Conservation (phyloP, 1,140 invertebrate genomes). For the Cheumatopsyche charites region DNA sequence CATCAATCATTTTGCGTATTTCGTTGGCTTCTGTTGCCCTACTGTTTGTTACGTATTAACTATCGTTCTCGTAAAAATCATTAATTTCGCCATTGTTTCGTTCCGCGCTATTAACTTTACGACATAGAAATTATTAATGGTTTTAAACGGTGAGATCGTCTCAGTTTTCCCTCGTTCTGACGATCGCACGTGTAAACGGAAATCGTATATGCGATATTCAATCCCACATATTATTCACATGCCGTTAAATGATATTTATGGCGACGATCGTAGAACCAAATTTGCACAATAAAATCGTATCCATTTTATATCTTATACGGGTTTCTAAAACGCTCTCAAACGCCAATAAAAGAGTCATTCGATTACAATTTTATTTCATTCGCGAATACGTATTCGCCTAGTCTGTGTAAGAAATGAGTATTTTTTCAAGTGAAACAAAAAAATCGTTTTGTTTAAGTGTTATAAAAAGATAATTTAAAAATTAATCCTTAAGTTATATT, state of each 20-base stretch:
- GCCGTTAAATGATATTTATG: background rate
- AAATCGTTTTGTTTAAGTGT: too few species aligned
- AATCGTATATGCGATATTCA: slow-evolving; percentile 2
- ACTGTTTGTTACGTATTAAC: background rate
- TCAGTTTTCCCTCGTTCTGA: background rate
- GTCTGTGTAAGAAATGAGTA: too few species aligned
- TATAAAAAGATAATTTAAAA: too few species aligned
- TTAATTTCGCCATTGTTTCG: slow-evolving; percentile 16
- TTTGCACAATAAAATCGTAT: too few species aligned
- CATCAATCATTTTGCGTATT: slow-evolving; percentile 10
- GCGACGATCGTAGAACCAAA: background rate
- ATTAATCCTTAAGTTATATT: too few species aligned
- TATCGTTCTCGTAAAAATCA: slow-evolving; percentile 21
- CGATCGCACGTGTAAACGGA: background rate
- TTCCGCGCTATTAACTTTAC: slow-evolving; percentile 18
- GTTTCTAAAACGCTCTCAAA: too few species aligned
- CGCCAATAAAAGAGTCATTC: too few species aligned
- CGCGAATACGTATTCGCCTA: too few species aligned
- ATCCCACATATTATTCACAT: slow-evolving; percentile 7
- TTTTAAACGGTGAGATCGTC: background rate
- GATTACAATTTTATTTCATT: too few species aligned
- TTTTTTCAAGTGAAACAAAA: too few species aligned
- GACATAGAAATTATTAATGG: slow-evolving; percentile 15
- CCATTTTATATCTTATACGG: too few species aligned
- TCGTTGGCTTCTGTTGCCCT: background rate